Evolutionary conservation across 1,140 invertebrate species (phyloP), one percentile per base, ranked within the genome.

Genomic region (Drosophila baimaii): DNA sequence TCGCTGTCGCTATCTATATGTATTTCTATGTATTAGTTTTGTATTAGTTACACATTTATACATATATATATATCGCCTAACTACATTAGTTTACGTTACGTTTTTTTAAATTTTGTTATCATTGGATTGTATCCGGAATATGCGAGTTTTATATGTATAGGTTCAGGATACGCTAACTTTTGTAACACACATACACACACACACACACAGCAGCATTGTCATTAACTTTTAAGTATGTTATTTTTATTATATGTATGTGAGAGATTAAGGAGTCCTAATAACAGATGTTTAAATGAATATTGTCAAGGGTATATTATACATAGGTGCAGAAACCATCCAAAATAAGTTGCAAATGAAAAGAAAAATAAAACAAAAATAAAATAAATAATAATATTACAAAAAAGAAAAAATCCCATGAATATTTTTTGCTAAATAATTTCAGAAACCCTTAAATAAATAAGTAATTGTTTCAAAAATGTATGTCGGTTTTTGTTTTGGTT

Each of bases 391-490:
- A 43, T 44, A 52, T 15, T 37, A 59, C 37, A 63, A 29, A 58
- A 39, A 27, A 10, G 23, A 46, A 44, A 43, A 73, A 65, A 61
- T 44, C 44, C 27, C 46, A 83, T 66, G 65, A 56, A 79, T 88
- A 77, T 83, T 88, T 88, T 88, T 88, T 88, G 80, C 80, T 89
- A 89, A 88, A 89, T 84, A 70, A 73, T 74, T 74, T 88, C 78
- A 82, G 73, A 57, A 71, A 66, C 54, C 63, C 64, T 51, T 52
- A 69, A 71, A 88, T 88, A 88, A 88, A 86, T 79, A 81, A 81
- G 83, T 88, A 88, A 83, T 77, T 88, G 83, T 88, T 88, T 88
- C 79, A 89, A 79, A 78, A 71, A 78, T n/a, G 41, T 49, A 37
- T 44, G 17, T 0, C 0, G 10, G 10, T 2, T 31, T 63, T 58